Percentiles rank a stretch among this genome's conserved stretches.
Conservation (phyloP, 2,797 vertebrate genomes). For the Heliangelus exortis region DNA sequence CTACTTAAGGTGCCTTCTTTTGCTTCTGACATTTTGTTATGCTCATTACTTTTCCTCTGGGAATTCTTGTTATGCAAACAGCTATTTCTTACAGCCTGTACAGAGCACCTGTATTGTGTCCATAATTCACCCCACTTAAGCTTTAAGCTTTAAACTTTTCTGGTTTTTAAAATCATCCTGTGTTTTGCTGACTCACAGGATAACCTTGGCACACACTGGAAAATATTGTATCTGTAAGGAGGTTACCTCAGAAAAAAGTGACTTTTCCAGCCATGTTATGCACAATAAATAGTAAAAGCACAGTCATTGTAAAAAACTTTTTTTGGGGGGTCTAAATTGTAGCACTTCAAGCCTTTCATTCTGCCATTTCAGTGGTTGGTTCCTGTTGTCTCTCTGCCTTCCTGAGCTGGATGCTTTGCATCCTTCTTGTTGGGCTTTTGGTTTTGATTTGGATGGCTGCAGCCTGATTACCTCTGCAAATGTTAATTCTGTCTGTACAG, state of each 20-base stretch:
- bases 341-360: background rate
- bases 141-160: background rate
- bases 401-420: background rate
- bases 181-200: background rate
- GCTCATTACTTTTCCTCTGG: background rate
- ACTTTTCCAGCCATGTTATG: background rate
- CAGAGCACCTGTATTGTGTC: conserved; percentile 1
- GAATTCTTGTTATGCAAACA: conserved; percentile 44
- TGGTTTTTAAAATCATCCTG: background rate
- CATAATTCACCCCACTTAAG: background rate
- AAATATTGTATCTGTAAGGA: background rate
- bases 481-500: background rate
- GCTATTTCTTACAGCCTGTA: background rate
- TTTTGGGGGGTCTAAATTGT: background rate
- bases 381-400: background rate
- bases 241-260: background rate
- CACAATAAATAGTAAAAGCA: background rate
- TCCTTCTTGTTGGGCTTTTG: background rate
- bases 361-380: background rate
- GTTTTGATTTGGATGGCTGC: background rate
- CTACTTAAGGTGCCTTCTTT: background rate
- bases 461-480: accelerated
- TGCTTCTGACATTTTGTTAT: background rate
- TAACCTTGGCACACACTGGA: background rate
- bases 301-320: background rate